Conservation (phyloP, 2,113 vertebrate species). For the Procavia capensis region DNA sequence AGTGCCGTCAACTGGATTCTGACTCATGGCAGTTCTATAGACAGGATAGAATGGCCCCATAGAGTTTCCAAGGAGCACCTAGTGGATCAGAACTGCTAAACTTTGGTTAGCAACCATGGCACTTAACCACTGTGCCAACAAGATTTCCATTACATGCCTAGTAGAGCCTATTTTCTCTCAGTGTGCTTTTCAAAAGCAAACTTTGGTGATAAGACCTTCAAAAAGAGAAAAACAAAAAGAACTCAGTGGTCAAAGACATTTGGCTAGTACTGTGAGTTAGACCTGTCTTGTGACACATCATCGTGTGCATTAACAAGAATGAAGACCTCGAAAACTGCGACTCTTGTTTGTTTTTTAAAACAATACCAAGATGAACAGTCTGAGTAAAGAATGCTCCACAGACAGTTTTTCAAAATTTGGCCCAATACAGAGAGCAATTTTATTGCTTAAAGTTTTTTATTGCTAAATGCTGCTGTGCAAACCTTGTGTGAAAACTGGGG, state of each 20-base stretch:
- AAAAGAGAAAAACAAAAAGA: background rate
- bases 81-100: too few relatives aligned
- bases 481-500: slow-evolving; percentile 39
- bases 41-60: too few relatives aligned
- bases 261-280: background rate
- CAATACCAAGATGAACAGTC: background rate
- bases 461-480: slow-evolving; percentile 37
- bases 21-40: too few relatives aligned
- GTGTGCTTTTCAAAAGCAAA: slow-evolving; percentile 29
- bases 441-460: slow-evolving; percentile 35
- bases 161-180: background rate
- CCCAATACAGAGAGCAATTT: slow-evolving; percentile 53
- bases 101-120: too few relatives aligned
- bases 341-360: background rate
- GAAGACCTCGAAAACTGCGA: background rate
- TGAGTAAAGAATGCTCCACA: background rate
- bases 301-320: background rate
- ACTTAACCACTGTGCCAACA: too few relatives aligned
- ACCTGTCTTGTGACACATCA: background rate
- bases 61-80: too few relatives aligned
- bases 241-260: background rate
- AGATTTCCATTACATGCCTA: background rate
- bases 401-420: slow-evolving; percentile 7
- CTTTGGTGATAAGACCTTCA: background rate
- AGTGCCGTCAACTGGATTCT: too few relatives aligned